These are phyloP conservation scores for Schrankia costaestrigalis DNA, from an alignment of 2,888 invertebrate genomes.

Conservation along the genomic window DNA sequence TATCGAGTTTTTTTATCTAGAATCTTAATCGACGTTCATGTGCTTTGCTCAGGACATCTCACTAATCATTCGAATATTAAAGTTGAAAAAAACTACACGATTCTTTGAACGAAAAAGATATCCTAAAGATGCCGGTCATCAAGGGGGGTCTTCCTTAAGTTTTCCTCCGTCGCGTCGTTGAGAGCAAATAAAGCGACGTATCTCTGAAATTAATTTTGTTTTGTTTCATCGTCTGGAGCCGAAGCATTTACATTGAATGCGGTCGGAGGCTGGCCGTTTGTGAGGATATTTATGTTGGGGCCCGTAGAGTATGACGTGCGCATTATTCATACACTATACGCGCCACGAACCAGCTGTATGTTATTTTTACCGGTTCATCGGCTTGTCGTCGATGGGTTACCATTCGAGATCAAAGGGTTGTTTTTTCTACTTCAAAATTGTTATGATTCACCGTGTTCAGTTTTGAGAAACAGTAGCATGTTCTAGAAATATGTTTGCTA, in stretches of 20 bases:
- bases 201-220: conserved; percentile 78
- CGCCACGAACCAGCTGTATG: conserved; percentile 63
- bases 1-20: conserved; percentile 46
- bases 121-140: conserved; percentile 62
- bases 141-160: conserved; percentile 71
- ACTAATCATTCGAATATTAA: conserved; percentile 67
- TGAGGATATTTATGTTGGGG: conserved; percentile 76
- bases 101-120: conserved; percentile 60
- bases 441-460: conserved; percentile 17
- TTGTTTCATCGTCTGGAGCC: conserved; percentile 77
- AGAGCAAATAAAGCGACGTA: conserved; percentile 72
- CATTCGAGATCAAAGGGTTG: conserved; percentile 35
- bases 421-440: conserved; percentile 34
- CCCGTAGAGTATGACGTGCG: conserved; percentile 72
- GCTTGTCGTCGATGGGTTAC: conserved; percentile 48
- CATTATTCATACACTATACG: conserved; percentile 76
- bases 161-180: conserved; percentile 44
- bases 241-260: conserved; percentile 79
- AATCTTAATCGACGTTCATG: conserved; percentile 54
- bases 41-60: conserved; percentile 47
- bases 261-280: conserved; percentile 72
- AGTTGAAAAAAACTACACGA: conserved; percentile 46
- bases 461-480: conserved; percentile 17
- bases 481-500: neutral
- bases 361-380: conserved; percentile 75